Conservation (phyloP, 1,140 invertebrate genomes). For the Trialeurodes vaporariorum region DNA sequence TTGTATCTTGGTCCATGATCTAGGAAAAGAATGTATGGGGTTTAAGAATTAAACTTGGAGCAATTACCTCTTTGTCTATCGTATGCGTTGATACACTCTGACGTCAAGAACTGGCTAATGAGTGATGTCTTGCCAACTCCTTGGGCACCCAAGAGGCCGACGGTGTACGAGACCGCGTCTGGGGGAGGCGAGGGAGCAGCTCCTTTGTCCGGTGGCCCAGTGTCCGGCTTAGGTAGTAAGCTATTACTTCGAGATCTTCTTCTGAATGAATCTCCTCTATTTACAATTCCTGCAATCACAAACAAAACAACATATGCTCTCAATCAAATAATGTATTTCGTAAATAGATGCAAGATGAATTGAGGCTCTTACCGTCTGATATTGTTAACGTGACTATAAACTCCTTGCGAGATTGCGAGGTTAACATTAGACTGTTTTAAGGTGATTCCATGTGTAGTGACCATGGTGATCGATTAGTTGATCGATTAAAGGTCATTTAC, state of each 20-base stretch:
- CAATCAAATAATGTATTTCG: too few relatives aligned
- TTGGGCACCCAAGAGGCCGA: conserved; percentile 69
- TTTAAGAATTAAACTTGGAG: not conserved
- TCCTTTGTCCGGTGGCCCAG: conserved; percentile 28
- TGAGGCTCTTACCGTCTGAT: too few relatives aligned
- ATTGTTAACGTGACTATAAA: too few relatives aligned
- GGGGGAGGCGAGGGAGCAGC: conserved; percentile 27
- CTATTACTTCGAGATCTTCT: conserved; percentile 66
- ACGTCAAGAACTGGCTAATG: conserved; percentile 86
- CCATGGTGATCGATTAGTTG: too few relatives aligned
- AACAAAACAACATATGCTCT: too few relatives aligned
- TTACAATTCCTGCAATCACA: conserved; percentile 60
- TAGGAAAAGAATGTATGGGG: not conserved
- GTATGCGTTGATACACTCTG: conserved; percentile 87
- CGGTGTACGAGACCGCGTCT: conserved; percentile 45
- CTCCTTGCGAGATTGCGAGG: too few relatives aligned
- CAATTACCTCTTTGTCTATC: conserved; percentile 40
- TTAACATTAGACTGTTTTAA: too few relatives aligned
- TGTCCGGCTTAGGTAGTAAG: conserved; percentile 39
- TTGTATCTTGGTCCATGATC: too few relatives aligned
- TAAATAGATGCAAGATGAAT: too few relatives aligned
- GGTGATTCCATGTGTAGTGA: too few relatives aligned
- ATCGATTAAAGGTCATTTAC: too few relatives aligned
- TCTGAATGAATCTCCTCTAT: conserved; percentile 77
- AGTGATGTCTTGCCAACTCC: conserved; percentile 86